Conservation (phyloP, 2,113 vertebrate species). For the Pluvianellus socialis region DNA sequence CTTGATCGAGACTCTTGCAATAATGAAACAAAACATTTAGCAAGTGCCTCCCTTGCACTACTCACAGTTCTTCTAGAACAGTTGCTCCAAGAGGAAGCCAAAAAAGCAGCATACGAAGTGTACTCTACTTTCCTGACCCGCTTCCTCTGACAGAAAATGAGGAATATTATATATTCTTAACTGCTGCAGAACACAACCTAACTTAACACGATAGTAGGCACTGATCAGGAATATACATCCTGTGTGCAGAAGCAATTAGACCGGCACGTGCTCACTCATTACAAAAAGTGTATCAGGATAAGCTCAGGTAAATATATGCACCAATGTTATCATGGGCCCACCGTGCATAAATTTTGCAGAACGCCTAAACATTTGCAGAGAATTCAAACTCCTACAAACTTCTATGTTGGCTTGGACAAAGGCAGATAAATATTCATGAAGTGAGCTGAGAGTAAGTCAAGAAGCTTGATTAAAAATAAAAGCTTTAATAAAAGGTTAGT, state of each 20-base stretch:
- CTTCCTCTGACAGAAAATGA: neutral
- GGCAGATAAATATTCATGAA: neutral
- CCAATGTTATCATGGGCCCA: neutral
- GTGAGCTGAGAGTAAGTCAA: neutral
- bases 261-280: neutral
- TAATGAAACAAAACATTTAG: neutral
- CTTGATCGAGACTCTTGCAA: neutral
- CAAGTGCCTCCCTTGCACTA: neutral
- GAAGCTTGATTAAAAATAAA: neutral
- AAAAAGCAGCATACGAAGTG: neutral
- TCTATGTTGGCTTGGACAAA: neutral
- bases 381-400: neutral
- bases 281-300: neutral
- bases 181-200: neutral
- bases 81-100: neutral
- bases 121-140: neutral
- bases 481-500: slow-evolving; percentile 5
- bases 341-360: neutral
- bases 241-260: neutral
- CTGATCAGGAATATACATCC: neutral
- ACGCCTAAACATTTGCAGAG: neutral
- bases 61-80: neutral
- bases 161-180: neutral
- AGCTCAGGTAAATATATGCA: neutral
- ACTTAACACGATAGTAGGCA: neutral